phyloP scores from a whole-genome alignment of 1,140 invertebrate species.

The Asobara japonica region DNA sequence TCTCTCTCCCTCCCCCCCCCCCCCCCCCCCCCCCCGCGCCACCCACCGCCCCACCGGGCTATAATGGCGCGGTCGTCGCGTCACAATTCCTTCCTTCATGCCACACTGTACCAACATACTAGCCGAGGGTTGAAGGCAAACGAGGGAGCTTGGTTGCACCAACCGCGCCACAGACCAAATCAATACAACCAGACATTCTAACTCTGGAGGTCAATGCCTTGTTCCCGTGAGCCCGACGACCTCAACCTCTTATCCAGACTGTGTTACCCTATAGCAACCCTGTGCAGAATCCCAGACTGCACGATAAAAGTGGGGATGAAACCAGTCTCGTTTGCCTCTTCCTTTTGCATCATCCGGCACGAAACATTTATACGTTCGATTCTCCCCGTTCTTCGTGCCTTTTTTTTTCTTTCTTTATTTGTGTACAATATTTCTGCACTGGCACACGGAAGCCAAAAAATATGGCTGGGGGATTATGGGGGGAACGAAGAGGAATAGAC shows the following conservation, averaged over 20 bases:
- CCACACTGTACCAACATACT: neutral
- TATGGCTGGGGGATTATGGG: neutral
- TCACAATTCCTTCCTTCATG: constrained; percentile 14
- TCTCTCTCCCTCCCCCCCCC: constrained; percentile 8
- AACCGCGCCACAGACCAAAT: constrained; percentile 43
- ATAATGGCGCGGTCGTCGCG: neutral
- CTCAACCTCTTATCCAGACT: constrained; percentile 55
- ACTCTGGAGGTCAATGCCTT: constrained; percentile 61
- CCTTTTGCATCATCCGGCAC: neutral
- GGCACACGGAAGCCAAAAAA: constrained; percentile 7
- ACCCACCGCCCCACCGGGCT: too few relatives aligned
- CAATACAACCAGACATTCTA: constrained; percentile 55
- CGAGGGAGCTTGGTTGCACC: constrained; percentile 31
- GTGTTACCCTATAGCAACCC: constrained; percentile 33
- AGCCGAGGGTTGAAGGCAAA: neutral
- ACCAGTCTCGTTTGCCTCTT: neutral
- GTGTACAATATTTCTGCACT: neutral
- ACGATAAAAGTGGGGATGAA: neutral
- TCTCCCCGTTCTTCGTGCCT: too few relatives aligned
- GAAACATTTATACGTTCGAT: neutral
- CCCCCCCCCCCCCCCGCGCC: neutral
- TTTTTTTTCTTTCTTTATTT: constrained; percentile 44
- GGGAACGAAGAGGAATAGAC: constrained; percentile 35
- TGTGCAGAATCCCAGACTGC: constrained; percentile 24
- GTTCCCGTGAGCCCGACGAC: constrained; percentile 56